Percentiles rank a stretch among this genome's conserved stretches.
These are phyloP conservation scores for Rambutsinella grinnellia DNA, from an alignment of 2,888 invertebrate species.

Conservation along the genomic window DNA sequence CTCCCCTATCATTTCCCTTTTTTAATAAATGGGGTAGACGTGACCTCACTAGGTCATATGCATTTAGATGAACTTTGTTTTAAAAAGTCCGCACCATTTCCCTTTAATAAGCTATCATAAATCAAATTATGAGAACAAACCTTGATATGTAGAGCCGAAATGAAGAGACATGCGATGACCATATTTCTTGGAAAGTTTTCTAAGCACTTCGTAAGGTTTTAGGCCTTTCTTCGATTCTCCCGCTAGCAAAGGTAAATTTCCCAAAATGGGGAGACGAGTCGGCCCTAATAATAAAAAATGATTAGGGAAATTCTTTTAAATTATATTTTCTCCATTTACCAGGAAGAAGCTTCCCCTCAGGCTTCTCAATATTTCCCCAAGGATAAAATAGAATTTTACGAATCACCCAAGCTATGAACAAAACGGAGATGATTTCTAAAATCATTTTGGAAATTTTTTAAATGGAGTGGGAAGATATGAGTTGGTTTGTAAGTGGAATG, in stretches of 20 bases:
- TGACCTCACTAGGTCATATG: too few relatives aligned
- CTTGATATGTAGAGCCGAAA: conserved; percentile 58
- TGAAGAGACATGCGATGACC: conserved; percentile 57
- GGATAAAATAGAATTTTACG: conserved; percentile 23
- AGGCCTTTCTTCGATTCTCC: conserved; percentile 39
- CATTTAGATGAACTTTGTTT: too few relatives aligned
- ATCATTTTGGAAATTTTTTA: conserved; percentile 19
- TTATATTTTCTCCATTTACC: conserved; percentile 22
- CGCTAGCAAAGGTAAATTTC: conserved; percentile 52
- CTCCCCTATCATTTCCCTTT: too few relatives aligned
- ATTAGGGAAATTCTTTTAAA: too few relatives aligned
- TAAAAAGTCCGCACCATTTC: too few relatives aligned
- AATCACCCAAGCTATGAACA: conserved; percentile 32
- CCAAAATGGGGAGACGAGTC: conserved; percentile 38
- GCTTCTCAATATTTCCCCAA: conserved; percentile 1
- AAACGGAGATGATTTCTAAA: conserved; percentile 2
- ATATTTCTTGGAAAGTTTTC: conserved; percentile 51
- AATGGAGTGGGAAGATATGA: background rate
- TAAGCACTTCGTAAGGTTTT: conserved; percentile 49
- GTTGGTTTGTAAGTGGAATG: background rate
- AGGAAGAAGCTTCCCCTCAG: conserved; percentile 39
- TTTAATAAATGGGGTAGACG: too few relatives aligned
- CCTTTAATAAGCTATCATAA: too few relatives aligned
- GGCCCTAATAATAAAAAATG: conserved; percentile 30
- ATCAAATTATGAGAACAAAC: conserved; percentile 20